Percentiles rank a stretch among this genome's conserved stretches.
Conservation (phyloP, 2,113 vertebrate species). For the Salvelinus fontinalis region DNA sequence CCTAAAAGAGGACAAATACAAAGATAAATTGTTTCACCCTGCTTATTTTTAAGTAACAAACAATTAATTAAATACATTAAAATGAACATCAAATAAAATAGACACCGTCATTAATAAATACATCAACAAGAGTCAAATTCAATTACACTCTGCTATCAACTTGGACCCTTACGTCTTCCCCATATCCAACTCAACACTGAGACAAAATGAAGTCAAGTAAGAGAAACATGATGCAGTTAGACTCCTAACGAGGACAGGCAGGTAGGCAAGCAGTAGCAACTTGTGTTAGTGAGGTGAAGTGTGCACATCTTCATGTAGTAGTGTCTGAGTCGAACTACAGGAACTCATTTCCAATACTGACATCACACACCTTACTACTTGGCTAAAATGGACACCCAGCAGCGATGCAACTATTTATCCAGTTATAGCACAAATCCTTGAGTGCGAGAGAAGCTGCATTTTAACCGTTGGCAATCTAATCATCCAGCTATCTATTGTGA, state of each 20-base stretch:
- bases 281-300: background rate
- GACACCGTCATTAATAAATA: conserved; percentile 47
- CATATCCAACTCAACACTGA: conserved; percentile 26
- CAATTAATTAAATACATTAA: conserved; percentile 21
- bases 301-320: no score
- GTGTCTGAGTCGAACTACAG: no score
- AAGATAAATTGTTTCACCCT: conserved; percentile 34
- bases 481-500: conserved; percentile 1
- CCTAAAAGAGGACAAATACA: no score
- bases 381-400: no score
- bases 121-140: conserved; percentile 64
- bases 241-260: conserved; percentile 20
- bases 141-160: conserved; percentile 38
- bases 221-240: conserved; percentile 53
- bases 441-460: no score
- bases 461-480: background rate
- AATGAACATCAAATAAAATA: conserved; percentile 49
- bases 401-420: background rate
- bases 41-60: conserved; percentile 26
- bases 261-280: conserved; percentile 10
- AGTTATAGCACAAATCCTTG: no score
- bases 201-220: conserved; percentile 30
- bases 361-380: no score
- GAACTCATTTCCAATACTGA: no score
- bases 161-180: background rate